These are phyloP conservation scores for Electrona antarctica DNA, from an alignment of 2,113 vertebrate species.

Conservation along the genomic window DNA sequence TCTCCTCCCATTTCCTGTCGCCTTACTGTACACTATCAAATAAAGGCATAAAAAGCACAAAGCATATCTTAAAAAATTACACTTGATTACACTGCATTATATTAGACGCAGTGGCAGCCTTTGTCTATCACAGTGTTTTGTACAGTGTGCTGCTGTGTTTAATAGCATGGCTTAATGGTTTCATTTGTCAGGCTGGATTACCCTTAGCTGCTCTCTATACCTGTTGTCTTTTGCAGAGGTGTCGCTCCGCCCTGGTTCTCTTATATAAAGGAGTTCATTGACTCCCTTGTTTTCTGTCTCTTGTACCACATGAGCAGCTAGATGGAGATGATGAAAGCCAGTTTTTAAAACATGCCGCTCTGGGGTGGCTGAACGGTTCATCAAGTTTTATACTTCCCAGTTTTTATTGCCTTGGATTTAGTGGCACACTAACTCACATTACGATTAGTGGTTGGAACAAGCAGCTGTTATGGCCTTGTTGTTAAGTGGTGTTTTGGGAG, in stretches of 20 bases:
- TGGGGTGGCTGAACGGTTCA: constrained; percentile 1
- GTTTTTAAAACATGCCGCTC: neutral
- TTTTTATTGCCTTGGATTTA: constrained; percentile 25
- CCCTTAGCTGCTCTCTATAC: neutral
- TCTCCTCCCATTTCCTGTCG: no score
- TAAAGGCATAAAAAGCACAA: no score
- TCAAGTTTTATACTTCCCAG: constrained; percentile 1
- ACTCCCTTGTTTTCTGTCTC: constrained; percentile 23
- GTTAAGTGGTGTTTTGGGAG: constrained; percentile 20
- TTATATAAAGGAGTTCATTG: constrained; percentile 15
- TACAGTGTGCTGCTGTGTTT: constrained; percentile 25
- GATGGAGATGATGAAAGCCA: constrained; percentile 24
- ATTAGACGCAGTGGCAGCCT: constrained; percentile 18
- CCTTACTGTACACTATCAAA: no score
- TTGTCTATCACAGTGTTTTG: constrained; percentile 26
- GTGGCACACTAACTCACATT: neutral
- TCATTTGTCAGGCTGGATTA: neutral
- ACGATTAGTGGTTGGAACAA: neutral
- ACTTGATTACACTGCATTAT: constrained; percentile 9
- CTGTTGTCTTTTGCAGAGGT: neutral
- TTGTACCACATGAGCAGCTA: neutral
- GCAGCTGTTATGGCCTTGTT: constrained; percentile 16
- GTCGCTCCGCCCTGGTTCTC: constrained; percentile 11
- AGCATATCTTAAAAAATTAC: neutral
- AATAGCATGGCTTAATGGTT: neutral